Evolutionary conservation across 1,140 invertebrate species (phyloP), one percentile per base, ranked within the genome.

Genomic region (Trichoplusia ni): DNA sequence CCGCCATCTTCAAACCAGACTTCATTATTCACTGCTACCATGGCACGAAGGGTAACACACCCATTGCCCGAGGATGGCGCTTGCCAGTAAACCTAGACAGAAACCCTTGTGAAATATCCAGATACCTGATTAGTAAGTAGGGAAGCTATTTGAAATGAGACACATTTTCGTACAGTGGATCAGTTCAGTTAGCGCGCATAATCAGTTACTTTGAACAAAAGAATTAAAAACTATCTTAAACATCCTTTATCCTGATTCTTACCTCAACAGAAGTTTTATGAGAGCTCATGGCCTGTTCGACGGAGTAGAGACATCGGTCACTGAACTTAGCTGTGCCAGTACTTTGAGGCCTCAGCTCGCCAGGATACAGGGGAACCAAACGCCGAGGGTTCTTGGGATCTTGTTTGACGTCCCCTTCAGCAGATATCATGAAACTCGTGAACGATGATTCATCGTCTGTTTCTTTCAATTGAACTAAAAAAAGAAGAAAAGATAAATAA

Each of bases 401-500:
- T 7, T 64, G 66, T 31, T 76, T 81, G 2, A 74, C 53, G 13
- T 86, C 85, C 1, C 85, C 87, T 49, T 90, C 87, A 7, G 80
- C 84, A 16, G 84, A 88, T 79, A 90, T 83, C 75, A 88, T 82
- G 53, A 88, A 90, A 1, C 63, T 71, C 9, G 74, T 84, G 38
- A 90, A 90, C 11, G 64, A 67, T 0, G 82, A 84, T 31, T 71
- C 66, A 0, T 60, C 81, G 19, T 89, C 86, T 0, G 79, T 86
- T 61, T 65, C 60, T 6, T 65, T 70, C 51, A 89, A 73, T 80
- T 82, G 71, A 1, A 86, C 84, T 86, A 64, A 14, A 69, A 76
- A 2, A 37, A 6, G 9, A 33, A 23, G 16, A 44, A 51, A 38
- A 29, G 8, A 33, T 18, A 18, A 18, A 42, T 25, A 14, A 2